These are phyloP conservation scores for Octopus sinensis DNA, from an alignment of 1,140 invertebrate genomes.

Conservation along the genomic window DNA sequence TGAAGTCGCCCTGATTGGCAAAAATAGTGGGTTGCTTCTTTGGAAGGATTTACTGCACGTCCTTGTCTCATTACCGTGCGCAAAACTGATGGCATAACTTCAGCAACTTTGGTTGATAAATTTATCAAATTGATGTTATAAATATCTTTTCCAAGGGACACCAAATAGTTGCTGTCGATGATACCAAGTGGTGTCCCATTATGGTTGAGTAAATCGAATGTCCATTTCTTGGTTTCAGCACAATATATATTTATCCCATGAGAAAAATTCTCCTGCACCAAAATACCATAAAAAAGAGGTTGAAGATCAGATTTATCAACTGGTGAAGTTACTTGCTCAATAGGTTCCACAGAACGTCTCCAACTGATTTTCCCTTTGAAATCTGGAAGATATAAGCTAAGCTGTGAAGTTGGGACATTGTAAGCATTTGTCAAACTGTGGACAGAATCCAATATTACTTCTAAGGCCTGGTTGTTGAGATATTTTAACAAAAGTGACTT, in stretches of 20 bases:
- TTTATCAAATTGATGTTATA: background rate
- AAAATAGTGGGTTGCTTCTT: background rate
- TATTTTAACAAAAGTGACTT: background rate
- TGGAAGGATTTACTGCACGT: background rate
- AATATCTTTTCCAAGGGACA: background rate
- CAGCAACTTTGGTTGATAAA: background rate
- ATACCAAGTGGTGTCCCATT: background rate
- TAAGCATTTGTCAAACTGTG: background rate
- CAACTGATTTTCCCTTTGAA: background rate
- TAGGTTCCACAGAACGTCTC: background rate
- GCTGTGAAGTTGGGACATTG: background rate
- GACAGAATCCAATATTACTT: background rate
- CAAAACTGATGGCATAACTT: background rate
- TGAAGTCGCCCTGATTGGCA: background rate
- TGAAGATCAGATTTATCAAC: background rate
- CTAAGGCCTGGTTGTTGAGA: background rate
- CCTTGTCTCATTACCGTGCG: background rate
- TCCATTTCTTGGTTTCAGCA: background rate
- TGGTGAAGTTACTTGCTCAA: background rate
- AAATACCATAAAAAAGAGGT: background rate
- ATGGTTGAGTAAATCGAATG: background rate
- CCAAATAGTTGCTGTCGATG: background rate
- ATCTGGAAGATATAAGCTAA: background rate
- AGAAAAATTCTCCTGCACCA: background rate
- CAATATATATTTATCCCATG: background rate